Percentiles rank a stretch among this genome's conserved stretches.
Evolutionary conservation across 2,113 vertebrate species (phyloP).

Genomic region (Malaclemys terrapin): DNA sequence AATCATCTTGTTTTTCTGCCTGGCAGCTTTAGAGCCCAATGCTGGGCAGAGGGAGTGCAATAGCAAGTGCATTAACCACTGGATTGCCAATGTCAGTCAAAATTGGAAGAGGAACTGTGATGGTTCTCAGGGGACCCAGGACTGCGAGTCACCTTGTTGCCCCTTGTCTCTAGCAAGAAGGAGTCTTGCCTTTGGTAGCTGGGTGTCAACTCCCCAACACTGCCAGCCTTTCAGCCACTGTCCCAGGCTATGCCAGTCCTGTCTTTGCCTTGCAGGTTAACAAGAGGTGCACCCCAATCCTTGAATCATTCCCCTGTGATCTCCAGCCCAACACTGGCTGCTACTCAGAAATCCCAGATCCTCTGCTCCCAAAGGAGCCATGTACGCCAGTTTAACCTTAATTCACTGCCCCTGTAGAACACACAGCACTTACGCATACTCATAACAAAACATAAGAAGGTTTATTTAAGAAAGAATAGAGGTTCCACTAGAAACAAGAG

Average conservation of each 20-base stretch:
- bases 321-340: too few relatives aligned
- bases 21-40: not conserved
- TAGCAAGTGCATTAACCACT: not conserved
- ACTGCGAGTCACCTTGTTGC: not conserved
- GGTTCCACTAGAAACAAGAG: not conserved
- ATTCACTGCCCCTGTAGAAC: not conserved
- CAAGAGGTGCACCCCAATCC: not conserved
- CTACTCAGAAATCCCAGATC: too few relatives aligned
- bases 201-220: not conserved
- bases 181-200: too few relatives aligned
- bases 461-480: not conserved
- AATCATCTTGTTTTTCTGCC: not conserved
- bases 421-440: not conserved
- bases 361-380: too few relatives aligned
- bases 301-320: too few relatives aligned
- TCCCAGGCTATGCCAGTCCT: too few relatives aligned
- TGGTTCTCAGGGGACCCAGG: too few relatives aligned
- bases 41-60: not conserved
- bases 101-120: not conserved
- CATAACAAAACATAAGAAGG: not conserved
- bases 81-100: not conserved
- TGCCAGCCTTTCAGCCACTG: not conserved
- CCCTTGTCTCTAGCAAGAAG: not conserved
- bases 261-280: not conserved
- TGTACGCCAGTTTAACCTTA: not conserved